These are phyloP conservation scores for Formicarius rufipectus DNA, from an alignment of 2,113 vertebrate species.

Conservation along the genomic window DNA sequence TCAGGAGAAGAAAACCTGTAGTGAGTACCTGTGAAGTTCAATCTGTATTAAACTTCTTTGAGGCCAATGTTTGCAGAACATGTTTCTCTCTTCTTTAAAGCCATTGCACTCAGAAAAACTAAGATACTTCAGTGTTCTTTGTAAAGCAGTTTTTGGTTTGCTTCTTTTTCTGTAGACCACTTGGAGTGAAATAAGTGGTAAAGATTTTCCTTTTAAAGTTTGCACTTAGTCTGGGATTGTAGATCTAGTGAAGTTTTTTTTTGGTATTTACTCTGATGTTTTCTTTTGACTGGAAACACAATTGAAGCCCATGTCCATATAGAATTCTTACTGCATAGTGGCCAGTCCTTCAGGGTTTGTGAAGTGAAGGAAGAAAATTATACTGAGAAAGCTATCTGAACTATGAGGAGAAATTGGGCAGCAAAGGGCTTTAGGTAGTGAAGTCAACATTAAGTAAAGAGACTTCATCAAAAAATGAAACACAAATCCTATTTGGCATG, in stretches of 20 bases:
- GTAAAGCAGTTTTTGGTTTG: background rate
- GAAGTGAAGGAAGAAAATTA: background rate
- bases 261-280: background rate
- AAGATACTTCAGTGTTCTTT: background rate
- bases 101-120: background rate
- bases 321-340: background rate
- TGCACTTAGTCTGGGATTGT: background rate
- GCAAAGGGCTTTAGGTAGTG: background rate
- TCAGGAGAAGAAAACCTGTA: background rate
- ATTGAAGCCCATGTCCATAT: fast-evolving
- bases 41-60: background rate
- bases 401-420: background rate
- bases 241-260: background rate
- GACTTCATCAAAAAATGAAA: background rate
- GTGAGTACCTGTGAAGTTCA: background rate
- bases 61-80: background rate
- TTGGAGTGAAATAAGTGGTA: background rate
- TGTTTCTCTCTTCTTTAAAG: background rate
- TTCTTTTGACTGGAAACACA: background rate
- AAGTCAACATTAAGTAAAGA: background rate
- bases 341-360: background rate
- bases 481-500: background rate
- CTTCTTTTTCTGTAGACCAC: background rate
- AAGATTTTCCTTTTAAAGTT: background rate
- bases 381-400: background rate